Evolutionary conservation across 2,888 invertebrate genomes (phyloP).

Genomic region (Magallana nippona): DNA sequence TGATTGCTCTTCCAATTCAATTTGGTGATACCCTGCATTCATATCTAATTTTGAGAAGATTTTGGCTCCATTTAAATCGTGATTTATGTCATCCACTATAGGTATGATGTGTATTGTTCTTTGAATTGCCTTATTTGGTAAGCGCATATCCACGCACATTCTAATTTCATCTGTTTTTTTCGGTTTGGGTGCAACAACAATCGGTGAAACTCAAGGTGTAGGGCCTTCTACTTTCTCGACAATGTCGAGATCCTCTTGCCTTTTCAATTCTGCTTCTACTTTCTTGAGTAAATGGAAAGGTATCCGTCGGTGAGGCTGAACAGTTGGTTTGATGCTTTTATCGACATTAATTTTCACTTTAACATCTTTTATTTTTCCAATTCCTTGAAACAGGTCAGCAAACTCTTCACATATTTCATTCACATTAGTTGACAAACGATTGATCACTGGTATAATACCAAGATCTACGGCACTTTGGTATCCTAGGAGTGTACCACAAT

Average conservation of each 20-base stretch:
- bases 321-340: constrained; percentile 46
- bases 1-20: constrained; percentile 54
- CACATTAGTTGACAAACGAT: not conserved
- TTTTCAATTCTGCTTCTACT: constrained; percentile 59
- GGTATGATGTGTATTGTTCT: no score
- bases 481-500: constrained; percentile 35
- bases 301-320: no score
- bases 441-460: constrained; percentile 34
- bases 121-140: no score
- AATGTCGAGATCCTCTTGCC: constrained; percentile 59
- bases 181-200: no score
- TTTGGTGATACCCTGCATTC: constrained; percentile 60
- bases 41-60: constrained; percentile 61
- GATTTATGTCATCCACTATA: no score
- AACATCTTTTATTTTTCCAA: constrained; percentile 50
- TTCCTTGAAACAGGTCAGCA: constrained; percentile 42
- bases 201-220: constrained; percentile 69
- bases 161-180: no score
- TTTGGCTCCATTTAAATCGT: no score
- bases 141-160: no score
- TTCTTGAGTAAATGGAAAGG: constrained; percentile 59
- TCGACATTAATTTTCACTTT: constrained; percentile 56
- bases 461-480: no score
- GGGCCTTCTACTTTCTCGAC: constrained; percentile 65
- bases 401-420: constrained; percentile 35